Evolutionary conservation across 2,797 vertebrate species (phyloP).

Genomic region (Acestrorhynchus altus): DNA sequence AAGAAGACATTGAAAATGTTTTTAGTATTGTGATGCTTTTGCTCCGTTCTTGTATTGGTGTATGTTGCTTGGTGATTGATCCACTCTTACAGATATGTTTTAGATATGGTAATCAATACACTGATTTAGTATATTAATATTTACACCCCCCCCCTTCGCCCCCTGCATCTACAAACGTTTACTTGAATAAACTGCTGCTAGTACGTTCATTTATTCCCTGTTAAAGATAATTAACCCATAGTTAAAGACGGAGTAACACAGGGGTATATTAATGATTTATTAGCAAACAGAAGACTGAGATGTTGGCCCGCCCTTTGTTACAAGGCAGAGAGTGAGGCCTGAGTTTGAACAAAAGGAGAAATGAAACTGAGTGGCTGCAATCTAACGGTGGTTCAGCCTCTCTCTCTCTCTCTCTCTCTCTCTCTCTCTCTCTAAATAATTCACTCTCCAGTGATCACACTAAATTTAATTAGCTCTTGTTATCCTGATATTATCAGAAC

Average conservation of each 20-base stretch:
- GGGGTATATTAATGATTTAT: slow-evolving; percentile 43
- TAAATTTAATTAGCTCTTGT: slow-evolving; percentile 83
- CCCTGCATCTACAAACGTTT: slow-evolving; percentile 14
- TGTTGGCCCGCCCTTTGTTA: slow-evolving; percentile 27
- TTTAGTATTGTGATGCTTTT: too few species aligned
- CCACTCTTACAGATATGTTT: background rate
- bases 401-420: slow-evolving; percentile 79
- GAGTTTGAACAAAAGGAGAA: slow-evolving; percentile 53
- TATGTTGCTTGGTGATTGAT: background rate
- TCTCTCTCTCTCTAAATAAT: slow-evolving; percentile 80
- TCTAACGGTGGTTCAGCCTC: slow-evolving; percentile 69
- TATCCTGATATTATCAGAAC: slow-evolving; percentile 75
- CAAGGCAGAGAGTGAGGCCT: slow-evolving; percentile 39
- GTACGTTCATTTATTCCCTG: background rate
- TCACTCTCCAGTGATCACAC: slow-evolving; percentile 77
- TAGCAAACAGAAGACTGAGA: slow-evolving; percentile 26
- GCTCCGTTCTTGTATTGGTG: background rate
- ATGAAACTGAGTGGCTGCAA: slow-evolving; percentile 52
- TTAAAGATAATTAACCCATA: slow-evolving; percentile 17
- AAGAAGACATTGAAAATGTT: background rate
- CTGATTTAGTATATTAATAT: background rate
- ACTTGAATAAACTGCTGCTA: slow-evolving; percentile 1
- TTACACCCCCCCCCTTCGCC: background rate
- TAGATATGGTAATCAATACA: slow-evolving; percentile 14
- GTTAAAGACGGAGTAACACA: slow-evolving; percentile 17